Evolutionary conservation across 2,113 vertebrate genomes (phyloP).

Genomic region (Datnioides undecimradiatus): DNA sequence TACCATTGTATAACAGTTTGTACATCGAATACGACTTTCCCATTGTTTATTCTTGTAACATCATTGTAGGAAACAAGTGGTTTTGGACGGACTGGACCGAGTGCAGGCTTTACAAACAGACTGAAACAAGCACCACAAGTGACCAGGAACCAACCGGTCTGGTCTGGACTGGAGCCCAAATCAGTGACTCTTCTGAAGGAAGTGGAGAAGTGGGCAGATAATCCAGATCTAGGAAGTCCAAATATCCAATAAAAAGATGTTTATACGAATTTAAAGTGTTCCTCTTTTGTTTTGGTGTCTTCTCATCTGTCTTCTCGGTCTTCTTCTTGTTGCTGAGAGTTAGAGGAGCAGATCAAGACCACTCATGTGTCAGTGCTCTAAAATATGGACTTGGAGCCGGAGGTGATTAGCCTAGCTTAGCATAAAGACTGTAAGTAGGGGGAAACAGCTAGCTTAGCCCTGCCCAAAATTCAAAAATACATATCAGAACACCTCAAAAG

Average conservation of each 20-base stretch:
- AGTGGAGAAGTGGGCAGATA: conserved; percentile 66
- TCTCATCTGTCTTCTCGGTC: neutral
- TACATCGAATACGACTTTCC: conserved; percentile 40
- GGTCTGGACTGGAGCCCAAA: conserved; percentile 58
- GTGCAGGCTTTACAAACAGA: conserved; percentile 35
- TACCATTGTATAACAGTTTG: conserved; percentile 42
- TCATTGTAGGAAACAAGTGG: conserved; percentile 35
- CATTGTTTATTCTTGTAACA: conserved; percentile 52
- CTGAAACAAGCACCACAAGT: conserved; percentile 5
- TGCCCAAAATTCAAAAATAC: neutral
- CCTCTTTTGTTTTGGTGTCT: neutral
- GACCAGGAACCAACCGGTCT: conserved; percentile 16
- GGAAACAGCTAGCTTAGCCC: neutral
- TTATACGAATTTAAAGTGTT: conserved; percentile 38
- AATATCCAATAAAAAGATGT: conserved; percentile 73
- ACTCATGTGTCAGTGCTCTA: too few species aligned
- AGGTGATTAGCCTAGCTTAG: neutral
- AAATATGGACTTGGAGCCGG: too few species aligned
- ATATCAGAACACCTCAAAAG: neutral
- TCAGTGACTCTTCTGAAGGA: conserved; percentile 68
- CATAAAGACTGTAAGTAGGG: neutral
- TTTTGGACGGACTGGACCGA: conserved; percentile 42
- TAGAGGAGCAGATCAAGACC: too few species aligned
- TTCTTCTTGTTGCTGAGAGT: too few species aligned
- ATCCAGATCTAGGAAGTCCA: conserved; percentile 50